A percentile compares a stretch with the other conserved stretches of the same genome.
phyloP scores from a whole-genome alignment of 1,140 invertebrate species.

The Drosophila pectinifera region DNA sequence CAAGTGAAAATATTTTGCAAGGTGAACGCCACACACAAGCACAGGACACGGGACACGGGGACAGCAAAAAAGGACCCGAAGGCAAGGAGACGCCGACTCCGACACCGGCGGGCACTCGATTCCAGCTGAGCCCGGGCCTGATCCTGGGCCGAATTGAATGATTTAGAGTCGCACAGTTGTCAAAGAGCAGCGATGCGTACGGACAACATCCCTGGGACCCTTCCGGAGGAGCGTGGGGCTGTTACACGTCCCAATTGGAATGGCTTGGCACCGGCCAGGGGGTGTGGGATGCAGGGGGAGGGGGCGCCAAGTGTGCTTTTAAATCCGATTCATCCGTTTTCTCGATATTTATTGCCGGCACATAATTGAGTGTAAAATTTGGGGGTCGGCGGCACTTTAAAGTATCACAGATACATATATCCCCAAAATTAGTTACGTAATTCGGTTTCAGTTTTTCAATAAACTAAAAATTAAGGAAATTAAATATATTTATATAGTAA shows the following conservation, averaged over 20 bases:
- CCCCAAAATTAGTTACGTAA: neutral
- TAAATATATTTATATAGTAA: too few relatives aligned
- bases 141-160: constrained; percentile 66
- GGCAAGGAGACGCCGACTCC: constrained; percentile 33
- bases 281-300: constrained; percentile 15
- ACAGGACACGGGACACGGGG: constrained; percentile 32
- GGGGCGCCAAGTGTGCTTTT: constrained; percentile 75
- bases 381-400: constrained; percentile 23
- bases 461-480: neutral
- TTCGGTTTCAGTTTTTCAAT: neutral
- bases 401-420: neutral
- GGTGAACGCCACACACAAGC: constrained; percentile 68
- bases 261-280: constrained; percentile 2
- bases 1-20: constrained; percentile 81
- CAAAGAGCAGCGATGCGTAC: constrained; percentile 82
- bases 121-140: constrained; percentile 57
- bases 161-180: constrained; percentile 80
- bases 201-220: constrained; percentile 37
- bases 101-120: constrained; percentile 45
- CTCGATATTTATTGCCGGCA: constrained; percentile 70
- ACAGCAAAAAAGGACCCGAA: constrained; percentile 47
- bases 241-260: constrained; percentile 29
- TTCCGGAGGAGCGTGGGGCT: constrained; percentile 1
- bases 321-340: constrained; percentile 77
- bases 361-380: constrained; percentile 80